Evolutionary conservation across 2,113 vertebrate genomes (phyloP).

Genomic region (Dasyornis broadbenti): DNA sequence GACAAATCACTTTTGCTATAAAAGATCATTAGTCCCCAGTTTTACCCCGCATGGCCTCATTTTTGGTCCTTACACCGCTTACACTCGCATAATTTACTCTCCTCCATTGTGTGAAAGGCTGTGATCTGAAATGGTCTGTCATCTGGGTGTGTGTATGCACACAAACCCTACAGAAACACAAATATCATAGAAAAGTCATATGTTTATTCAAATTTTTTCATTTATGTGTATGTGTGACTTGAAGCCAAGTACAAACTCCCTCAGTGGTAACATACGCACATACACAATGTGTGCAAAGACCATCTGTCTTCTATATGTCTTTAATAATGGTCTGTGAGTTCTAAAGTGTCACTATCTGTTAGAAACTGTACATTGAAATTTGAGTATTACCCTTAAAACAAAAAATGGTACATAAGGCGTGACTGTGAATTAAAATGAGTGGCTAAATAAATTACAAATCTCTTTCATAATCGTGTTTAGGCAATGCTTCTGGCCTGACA

Average conservation of each 20-base stretch:
- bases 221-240: not conserved
- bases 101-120: not conserved
- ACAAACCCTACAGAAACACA: not conserved
- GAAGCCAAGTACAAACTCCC: not conserved
- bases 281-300: not conserved
- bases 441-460: conserved; percentile 48
- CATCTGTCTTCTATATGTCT: conserved; percentile 61
- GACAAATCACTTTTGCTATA: not conserved
- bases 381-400: conserved; percentile 23
- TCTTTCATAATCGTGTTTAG: conserved; percentile 67
- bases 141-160: not conserved
- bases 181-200: not conserved
- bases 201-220: conserved; percentile 44
- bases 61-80: not conserved
- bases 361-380: conserved; percentile 19
- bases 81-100: not conserved
- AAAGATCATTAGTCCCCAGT: not conserved
- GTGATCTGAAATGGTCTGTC: not conserved
- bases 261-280: conserved; percentile 24
- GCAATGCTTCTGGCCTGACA: conserved; percentile 46
- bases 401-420: not conserved
- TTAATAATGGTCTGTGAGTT: conserved; percentile 50
- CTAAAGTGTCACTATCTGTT: conserved; percentile 42
- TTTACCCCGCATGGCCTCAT: not conserved
- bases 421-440: conserved; percentile 42